A percentile compares a stretch with the other conserved stretches of the same genome.
These are phyloP conservation scores for Drosophila paucipuncta DNA, from an alignment of 2,888 invertebrate genomes.

Conservation along the genomic window DNA sequence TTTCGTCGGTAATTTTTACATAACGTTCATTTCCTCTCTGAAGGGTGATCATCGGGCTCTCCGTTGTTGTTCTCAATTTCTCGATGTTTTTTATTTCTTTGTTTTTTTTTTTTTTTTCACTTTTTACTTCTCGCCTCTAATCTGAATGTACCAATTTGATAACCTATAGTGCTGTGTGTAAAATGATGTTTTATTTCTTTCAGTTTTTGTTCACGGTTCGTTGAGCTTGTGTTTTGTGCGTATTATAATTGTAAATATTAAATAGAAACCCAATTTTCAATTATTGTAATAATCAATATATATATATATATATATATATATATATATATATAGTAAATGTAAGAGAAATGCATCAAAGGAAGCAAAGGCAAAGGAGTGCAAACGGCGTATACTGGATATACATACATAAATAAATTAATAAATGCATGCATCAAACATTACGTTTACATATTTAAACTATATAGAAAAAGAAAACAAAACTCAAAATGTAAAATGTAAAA, in stretches of 20 bases:
- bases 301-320: constrained; percentile 3
- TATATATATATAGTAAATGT: constrained; percentile 27
- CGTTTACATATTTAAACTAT: background rate
- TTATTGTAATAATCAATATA: constrained; percentile 19
- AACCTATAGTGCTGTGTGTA: background rate
- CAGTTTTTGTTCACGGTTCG: constrained; percentile 9
- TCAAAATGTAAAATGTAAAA: constrained; percentile 1
- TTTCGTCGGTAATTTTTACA: background rate
- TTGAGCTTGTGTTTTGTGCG: constrained; percentile 16
- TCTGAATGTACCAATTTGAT: background rate
- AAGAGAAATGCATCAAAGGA: constrained; percentile 8
- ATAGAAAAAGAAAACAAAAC: constrained; percentile 1
- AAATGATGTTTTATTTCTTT: constrained; percentile 13
- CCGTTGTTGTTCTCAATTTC: background rate
- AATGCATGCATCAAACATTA: background rate
- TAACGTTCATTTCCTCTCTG: background rate
- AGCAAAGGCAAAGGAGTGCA: constrained; percentile 10
- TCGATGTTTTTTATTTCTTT: background rate
- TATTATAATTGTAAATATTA: constrained; percentile 43
- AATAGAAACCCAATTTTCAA: constrained; percentile 23
- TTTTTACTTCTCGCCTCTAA: background rate
- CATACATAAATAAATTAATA: background rate
- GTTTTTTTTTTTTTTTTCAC: background rate
- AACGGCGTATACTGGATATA: constrained; percentile 14
- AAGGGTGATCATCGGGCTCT: background rate